Percentiles rank a stretch among this genome's conserved stretches.
These are phyloP conservation scores for Albula goreensis DNA, from an alignment of 2,113 vertebrate genomes.

Conservation along the genomic window DNA sequence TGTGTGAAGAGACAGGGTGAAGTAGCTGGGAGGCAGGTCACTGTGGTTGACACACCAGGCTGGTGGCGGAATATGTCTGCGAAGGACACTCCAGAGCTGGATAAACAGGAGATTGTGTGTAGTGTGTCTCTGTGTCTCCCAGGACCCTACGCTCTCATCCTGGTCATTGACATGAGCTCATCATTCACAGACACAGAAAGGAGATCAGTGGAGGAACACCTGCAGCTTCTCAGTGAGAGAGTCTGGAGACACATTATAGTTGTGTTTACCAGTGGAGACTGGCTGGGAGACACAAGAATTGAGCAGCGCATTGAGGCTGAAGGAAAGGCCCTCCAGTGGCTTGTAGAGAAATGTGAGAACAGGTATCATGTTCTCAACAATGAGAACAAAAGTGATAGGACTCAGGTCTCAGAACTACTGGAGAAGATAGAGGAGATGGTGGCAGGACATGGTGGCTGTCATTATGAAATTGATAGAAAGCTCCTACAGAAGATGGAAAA, in stretches of 20 bases:
- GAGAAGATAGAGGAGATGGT: slow-evolving; percentile 24
- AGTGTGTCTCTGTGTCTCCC: too few species aligned
- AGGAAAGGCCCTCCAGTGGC: too few species aligned
- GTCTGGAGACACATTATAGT: too few species aligned
- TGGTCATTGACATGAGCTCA: neutral
- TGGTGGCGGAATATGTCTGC: neutral
- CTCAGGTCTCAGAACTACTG: slow-evolving; percentile 8
- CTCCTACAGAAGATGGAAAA: neutral
- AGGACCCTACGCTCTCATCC: neutral
- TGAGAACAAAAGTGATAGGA: neutral
- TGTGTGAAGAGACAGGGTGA: slow-evolving; percentile 18
- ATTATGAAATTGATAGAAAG: neutral
- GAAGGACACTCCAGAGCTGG: too few species aligned
- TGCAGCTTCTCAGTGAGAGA: slow-evolving; percentile 32
- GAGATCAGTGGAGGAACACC: slow-evolving; percentile 26
- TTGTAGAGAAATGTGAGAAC: slow-evolving; percentile 38
- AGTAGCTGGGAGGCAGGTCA: slow-evolving; percentile 22
- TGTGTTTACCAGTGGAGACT: too few species aligned
- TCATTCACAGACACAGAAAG: neutral
- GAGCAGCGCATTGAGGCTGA: too few species aligned
- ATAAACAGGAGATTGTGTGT: too few species aligned
- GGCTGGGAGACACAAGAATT: too few species aligned
- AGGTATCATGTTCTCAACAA: slow-evolving; percentile 21
- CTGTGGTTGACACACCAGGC: slow-evolving; percentile 24
- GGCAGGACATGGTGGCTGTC: too few species aligned